A percentile compares a stretch with the other conserved stretches of the same genome.
Evolutionary conservation across 2,888 invertebrate species (phyloP).

Genomic region (Pachycephus smyrnensis): DNA sequence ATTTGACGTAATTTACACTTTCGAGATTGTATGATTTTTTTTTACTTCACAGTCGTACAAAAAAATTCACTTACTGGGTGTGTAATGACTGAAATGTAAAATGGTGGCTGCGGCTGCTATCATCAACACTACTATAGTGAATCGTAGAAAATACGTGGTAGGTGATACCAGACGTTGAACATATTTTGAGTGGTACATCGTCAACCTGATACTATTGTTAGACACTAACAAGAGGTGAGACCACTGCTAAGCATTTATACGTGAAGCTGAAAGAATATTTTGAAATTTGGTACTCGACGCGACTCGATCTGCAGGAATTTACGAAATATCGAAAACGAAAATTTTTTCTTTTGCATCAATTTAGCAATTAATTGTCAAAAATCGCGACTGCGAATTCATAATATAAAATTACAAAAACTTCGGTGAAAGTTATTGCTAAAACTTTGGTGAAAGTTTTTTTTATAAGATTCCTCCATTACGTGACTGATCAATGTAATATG

Average conservation of each 20-base stretch:
- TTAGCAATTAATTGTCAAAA: background rate
- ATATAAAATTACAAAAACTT: background rate
- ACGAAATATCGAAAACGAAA: background rate
- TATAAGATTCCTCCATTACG: background rate
- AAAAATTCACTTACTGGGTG: constrained; percentile 55
- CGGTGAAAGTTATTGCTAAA: background rate
- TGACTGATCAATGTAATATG: background rate
- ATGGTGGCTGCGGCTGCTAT: constrained; percentile 58
- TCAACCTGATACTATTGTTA: constrained; percentile 46
- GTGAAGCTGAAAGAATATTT: background rate
- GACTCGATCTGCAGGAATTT: background rate
- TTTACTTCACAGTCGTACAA: background rate
- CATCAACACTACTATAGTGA: constrained; percentile 52
- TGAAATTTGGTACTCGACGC: background rate
- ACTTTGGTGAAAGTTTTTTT: background rate
- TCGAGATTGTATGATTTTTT: background rate
- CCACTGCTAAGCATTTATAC: constrained; percentile 1
- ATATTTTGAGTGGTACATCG: constrained; percentile 47
- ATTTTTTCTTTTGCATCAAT: background rate
- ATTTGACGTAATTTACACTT: background rate
- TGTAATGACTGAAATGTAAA: constrained; percentile 60
- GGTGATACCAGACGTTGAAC: constrained; percentile 36
- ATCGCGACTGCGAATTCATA: background rate
- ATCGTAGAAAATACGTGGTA: constrained; percentile 48
- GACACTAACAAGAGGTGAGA: constrained; percentile 44